Percentiles rank a stretch among this genome's conserved stretches.
Evolutionary conservation across 2,113 vertebrate species (phyloP).

Genomic region (Asarcornis scutulata): DNA sequence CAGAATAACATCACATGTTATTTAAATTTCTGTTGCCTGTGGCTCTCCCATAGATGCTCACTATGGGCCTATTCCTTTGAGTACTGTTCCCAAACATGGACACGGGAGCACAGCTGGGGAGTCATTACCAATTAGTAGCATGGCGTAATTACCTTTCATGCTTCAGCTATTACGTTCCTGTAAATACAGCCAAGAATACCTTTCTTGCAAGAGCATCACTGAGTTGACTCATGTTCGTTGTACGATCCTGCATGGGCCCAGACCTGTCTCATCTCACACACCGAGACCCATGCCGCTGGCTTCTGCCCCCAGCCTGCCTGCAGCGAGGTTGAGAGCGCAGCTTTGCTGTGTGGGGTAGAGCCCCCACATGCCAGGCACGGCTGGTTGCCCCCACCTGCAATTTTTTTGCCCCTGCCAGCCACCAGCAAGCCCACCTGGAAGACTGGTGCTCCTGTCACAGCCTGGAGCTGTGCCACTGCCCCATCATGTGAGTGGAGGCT

Average conservation of each 20-base stretch:
- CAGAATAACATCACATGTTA: background rate
- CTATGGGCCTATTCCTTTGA: background rate
- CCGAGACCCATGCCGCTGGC: background rate
- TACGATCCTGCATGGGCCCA: background rate
- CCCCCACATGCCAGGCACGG: accelerated
- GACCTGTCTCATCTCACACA: slow-evolving; percentile 7
- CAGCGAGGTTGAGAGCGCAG: accelerated
- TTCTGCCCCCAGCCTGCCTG: background rate
- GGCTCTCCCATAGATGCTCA: background rate
- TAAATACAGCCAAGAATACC: slow-evolving; percentile 3
- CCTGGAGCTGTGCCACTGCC: background rate
- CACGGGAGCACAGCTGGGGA: background rate
- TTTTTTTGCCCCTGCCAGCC: background rate
- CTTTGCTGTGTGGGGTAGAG: background rate
- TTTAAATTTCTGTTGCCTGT: background rate
- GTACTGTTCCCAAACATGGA: background rate
- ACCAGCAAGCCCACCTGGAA: accelerated
- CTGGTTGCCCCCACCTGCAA: background rate
- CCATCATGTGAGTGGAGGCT: background rate
- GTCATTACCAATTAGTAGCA: background rate
- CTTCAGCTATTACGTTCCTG: slow-evolving; percentile 14
- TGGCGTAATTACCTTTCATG: background rate
- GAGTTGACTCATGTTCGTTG: background rate
- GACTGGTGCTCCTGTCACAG: background rate
- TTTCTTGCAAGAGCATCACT: background rate